These are phyloP conservation scores for Pomacea canaliculata DNA, from an alignment of 2,888 invertebrate species.

Conservation along the genomic window DNA sequence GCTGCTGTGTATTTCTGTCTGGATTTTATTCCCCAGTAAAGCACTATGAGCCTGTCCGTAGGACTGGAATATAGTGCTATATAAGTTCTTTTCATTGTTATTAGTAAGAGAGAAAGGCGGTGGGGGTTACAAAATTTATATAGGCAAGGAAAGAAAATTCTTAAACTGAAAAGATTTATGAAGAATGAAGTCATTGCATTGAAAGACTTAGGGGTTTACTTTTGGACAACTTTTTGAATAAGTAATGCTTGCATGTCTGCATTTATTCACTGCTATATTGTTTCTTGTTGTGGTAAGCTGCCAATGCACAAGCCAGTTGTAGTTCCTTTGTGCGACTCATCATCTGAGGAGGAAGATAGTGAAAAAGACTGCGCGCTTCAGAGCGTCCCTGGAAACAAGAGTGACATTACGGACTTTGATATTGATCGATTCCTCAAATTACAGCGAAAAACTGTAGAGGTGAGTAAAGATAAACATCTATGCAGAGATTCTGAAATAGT, in stretches of 20 bases:
- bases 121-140: no score
- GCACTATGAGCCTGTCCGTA: no score
- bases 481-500: no score
- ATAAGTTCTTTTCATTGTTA: no score
- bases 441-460: conserved; percentile 47
- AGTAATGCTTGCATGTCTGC: neutral
- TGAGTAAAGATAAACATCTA: conserved; percentile 3
- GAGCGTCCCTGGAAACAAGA: neutral
- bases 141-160: no score
- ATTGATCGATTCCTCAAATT: conserved; percentile 47
- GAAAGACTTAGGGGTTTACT: no score
- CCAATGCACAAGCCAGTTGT: conserved; percentile 60
- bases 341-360: conserved; percentile 53
- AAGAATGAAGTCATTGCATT: no score
- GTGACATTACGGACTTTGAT: neutral
- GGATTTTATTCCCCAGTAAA: no score
- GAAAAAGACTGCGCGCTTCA: neutral
- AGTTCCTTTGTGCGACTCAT: conserved; percentile 50
- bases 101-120: no score
- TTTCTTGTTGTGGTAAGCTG: conserved; percentile 31
- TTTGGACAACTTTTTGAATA: neutral
- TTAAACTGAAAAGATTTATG: no score
- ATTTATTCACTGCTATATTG: neutral
- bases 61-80: no score
- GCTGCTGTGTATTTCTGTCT: no score